phyloP scores from a whole-genome alignment of 37 sponge, comb jelly and placozoan species.

The Hexactinellida sp. region DNA sequence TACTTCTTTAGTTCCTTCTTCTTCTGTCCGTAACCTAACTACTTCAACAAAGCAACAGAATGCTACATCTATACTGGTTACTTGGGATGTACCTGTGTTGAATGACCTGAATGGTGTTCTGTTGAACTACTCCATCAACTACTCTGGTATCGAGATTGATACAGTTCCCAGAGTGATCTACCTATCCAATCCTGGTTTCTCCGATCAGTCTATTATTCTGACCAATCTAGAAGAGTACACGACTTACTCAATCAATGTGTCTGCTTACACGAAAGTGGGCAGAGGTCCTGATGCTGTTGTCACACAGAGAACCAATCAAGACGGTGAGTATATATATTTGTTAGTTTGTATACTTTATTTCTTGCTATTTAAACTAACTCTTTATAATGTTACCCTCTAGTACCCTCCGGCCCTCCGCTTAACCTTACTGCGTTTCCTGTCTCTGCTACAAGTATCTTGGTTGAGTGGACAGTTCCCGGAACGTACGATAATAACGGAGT shows the following conservation, averaged over 20 bases:
- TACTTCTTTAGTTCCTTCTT: background rate
- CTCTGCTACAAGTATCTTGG: background rate
- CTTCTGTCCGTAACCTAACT: background rate
- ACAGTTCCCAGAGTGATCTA: slow-evolving; percentile 3
- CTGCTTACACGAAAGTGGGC: slow-evolving; percentile 7
- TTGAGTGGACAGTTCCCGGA: background rate
- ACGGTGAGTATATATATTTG: background rate
- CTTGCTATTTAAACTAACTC: background rate
- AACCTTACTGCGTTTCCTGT: background rate
- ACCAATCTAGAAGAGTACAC: background rate
- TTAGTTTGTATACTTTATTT: background rate
- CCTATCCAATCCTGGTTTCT: background rate
- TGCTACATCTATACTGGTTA: background rate
- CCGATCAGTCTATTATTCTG: background rate
- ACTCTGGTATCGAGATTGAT: slow-evolving; percentile 11
- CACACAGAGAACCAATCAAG: slow-evolving; percentile 4
- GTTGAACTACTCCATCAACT: background rate
- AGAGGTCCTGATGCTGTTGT: background rate
- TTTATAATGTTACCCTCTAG: background rate
- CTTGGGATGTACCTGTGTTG: background rate
- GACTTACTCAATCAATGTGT: background rate
- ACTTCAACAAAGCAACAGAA: background rate
- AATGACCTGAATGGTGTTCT: slow-evolving; percentile 13
- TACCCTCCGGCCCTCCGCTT: background rate
- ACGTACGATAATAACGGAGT: background rate